These are phyloP conservation scores for Oasisia sp. DNA, from an alignment of 2,888 invertebrate genomes.

Conservation along the genomic window DNA sequence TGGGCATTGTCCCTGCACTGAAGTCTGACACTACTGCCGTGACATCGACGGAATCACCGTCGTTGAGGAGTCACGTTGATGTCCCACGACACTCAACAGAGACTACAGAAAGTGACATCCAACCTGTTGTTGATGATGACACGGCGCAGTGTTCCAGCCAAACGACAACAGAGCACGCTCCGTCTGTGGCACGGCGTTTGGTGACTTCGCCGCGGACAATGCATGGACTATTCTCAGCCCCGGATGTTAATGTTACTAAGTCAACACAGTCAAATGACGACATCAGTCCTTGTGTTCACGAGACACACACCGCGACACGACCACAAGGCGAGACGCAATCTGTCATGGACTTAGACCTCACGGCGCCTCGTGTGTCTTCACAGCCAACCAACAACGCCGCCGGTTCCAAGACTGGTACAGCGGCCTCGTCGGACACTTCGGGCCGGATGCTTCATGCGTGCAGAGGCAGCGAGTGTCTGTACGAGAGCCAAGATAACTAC, in stretches of 20 bases:
- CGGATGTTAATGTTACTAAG: not conserved
- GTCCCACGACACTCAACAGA: not conserved
- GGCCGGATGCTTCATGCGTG: not conserved
- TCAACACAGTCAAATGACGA: not conserved
- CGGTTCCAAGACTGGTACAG: not conserved
- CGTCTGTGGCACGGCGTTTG: not conserved
- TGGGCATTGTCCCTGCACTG: not conserved
- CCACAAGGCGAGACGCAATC: not conserved
- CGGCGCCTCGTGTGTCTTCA: not conserved
- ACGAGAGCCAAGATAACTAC: not conserved
- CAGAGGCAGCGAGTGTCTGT: not conserved
- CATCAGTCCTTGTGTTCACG: not conserved
- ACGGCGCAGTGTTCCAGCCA: not conserved
- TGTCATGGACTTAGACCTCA: not conserved
- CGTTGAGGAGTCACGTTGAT: not conserved
- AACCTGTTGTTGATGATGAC: not conserved
- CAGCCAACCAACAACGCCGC: not conserved
- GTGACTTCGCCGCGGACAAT: not conserved
- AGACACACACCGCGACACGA: not conserved
- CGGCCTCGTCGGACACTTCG: not conserved
- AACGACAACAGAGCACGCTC: not conserved
- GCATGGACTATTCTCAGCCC: not conserved
- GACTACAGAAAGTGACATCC: not conserved
- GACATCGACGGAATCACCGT: slow-evolving; percentile 1
- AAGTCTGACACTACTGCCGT: not conserved